Evolutionary conservation across 2,797 vertebrate species (phyloP).

Genomic region (Manis pentadactyla): DNA sequence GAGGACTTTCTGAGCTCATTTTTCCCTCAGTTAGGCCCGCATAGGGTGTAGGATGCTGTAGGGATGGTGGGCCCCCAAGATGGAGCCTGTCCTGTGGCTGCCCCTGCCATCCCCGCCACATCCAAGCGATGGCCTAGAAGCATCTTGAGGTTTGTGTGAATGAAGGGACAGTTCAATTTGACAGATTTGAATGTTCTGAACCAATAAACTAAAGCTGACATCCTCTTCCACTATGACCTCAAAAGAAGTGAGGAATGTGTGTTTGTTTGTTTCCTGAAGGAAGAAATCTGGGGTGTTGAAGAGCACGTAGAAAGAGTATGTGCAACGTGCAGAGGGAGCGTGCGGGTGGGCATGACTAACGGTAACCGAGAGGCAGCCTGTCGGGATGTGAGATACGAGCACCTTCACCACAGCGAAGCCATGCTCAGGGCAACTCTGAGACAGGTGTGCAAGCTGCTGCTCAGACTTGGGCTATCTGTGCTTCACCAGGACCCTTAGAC

Average conservation of each 20-base stretch:
- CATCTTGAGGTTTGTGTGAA: slow-evolving; percentile 18
- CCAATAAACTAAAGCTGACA: slow-evolving; percentile 41
- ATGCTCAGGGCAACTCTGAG: no score
- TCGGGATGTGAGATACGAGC: not conserved
- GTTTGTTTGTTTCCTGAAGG: slow-evolving; percentile 8
- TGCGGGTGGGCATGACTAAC: not conserved
- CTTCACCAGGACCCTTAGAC: not conserved
- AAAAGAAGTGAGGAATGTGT: not conserved
- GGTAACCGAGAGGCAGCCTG: not conserved
- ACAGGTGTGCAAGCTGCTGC: not conserved
- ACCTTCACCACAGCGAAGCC: not conserved
- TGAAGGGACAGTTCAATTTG: slow-evolving; percentile 50
- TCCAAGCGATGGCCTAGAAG: slow-evolving; percentile 22
- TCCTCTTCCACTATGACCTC: not conserved
- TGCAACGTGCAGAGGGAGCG: not conserved
- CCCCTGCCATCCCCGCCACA: not conserved
- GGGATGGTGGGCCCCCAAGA: not conserved
- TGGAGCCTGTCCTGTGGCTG: not conserved
- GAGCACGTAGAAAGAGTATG: not conserved
- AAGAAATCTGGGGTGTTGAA: not conserved
- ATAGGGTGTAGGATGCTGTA: slow-evolving; percentile 18
- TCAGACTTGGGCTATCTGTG: not conserved
- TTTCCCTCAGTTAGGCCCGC: not conserved
- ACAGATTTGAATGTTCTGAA: slow-evolving; percentile 40
- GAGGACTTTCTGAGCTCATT: not conserved